phyloP scores from a whole-genome alignment of 2,888 invertebrate genomes.

The Julus scandinavius region DNA sequence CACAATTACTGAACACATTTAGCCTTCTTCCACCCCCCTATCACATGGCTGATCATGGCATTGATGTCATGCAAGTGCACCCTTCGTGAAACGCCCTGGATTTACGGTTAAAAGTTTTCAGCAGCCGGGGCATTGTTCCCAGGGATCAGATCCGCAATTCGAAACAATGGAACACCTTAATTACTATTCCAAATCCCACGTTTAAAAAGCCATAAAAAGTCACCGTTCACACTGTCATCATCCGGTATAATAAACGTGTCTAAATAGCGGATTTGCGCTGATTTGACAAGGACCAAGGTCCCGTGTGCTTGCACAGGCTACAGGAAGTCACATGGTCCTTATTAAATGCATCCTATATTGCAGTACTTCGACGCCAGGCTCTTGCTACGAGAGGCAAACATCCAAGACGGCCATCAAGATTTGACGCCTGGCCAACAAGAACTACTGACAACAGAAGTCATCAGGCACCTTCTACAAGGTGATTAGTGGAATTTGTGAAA shows the following conservation, averaged over 20 bases:
- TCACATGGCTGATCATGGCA: neutral
- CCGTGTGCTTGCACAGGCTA: too few species aligned
- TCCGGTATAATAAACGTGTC: neutral
- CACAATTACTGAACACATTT: too few species aligned
- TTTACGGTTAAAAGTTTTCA: neutral
- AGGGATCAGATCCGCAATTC: too few species aligned
- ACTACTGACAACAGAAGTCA: neutral
- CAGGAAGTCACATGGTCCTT: too few species aligned
- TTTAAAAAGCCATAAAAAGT: too few species aligned
- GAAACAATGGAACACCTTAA: neutral
- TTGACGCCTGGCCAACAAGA: neutral
- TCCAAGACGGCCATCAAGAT: neutral
- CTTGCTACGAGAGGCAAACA: neutral
- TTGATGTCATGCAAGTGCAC: too few species aligned
- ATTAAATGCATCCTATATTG: neutral
- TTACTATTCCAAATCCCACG: neutral
- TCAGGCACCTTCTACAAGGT: neutral
- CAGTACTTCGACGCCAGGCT: neutral
- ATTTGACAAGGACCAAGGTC: neutral
- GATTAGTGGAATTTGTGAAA: neutral
- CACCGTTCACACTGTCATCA: neutral
- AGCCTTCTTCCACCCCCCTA: too few species aligned
- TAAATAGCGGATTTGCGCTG: constrained; percentile 3
- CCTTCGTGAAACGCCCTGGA: neutral
- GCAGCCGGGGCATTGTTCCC: neutral